Evolutionary conservation across 2,113 vertebrate species (phyloP).

Genomic region (Lagenorhynchus albirostris): DNA sequence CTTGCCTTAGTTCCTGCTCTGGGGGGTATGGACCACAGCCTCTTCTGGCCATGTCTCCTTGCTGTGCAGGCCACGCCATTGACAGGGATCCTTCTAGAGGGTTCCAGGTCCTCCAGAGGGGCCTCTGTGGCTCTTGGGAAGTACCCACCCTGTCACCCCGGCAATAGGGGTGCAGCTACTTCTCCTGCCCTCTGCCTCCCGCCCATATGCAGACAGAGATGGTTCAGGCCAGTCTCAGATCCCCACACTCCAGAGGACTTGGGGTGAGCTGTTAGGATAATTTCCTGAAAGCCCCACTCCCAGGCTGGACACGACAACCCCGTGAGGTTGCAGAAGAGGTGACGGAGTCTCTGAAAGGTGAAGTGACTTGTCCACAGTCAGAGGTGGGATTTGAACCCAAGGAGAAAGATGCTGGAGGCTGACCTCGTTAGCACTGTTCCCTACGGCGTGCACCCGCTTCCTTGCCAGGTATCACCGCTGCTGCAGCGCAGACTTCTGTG

Average conservation of each 20-base stretch:
- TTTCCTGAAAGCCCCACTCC: not conserved
- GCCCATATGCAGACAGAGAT: not conserved
- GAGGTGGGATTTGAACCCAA: not conserved
- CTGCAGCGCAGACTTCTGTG: not conserved
- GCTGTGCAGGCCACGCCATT: not conserved
- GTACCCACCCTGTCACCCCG: not conserved
- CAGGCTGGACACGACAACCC: not conserved
- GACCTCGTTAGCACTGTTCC: accelerated
- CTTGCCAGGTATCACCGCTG: accelerated
- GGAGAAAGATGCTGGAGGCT: not conserved
- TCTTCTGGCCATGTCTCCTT: not conserved
- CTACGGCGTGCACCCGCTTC: accelerated
- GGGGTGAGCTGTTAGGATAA: not conserved
- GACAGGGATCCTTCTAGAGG: not conserved
- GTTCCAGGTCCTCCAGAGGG: not conserved
- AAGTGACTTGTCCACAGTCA: not conserved
- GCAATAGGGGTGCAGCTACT: not conserved
- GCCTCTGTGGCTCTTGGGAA: too few relatives aligned
- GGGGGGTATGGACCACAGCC: accelerated
- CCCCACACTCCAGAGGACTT: not conserved
- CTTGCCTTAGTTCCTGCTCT: not conserved
- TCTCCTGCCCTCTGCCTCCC: not conserved
- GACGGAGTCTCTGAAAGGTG: not conserved
- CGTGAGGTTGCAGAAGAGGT: too few relatives aligned
- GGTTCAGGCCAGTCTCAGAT: not conserved